Base-by-base conservation (phyloP, 2,888 invertebrate species). In the Apomyelois bistriatella region DNA sequence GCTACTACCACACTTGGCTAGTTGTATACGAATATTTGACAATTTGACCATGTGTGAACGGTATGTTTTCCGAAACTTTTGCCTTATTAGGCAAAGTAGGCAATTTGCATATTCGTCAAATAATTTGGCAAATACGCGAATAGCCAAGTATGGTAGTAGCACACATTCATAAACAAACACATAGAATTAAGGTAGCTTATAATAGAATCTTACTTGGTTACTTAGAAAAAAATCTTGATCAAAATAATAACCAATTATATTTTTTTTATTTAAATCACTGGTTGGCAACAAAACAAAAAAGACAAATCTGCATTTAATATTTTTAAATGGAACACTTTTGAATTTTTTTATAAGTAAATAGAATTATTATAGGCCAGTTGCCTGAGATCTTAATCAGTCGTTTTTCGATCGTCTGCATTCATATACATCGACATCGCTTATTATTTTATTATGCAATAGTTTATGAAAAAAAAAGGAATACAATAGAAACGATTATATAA, bases 351-450 rank as follows among this genome's bases (percentile, higher is more conserved):
- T 10, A 30, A 1, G 28, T 43, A 28, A 30, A 28, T 43, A 32
- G 30, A 43, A 55, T 60, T 58, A 58, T 37, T 48, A 58, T 74
- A 76, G 75, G 70, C 72, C 70, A 54, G 46, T 59, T 56, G 74
- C 74, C 76, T 60, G 81, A 81, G 81, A 81, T 81, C 81, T 67
- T 64, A 62, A 56, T 78, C 80, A 72, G 70, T 72, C 68, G 62
- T 54, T 58, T 22, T 60, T 48, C 51, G 46, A 55, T 48, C 41
- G 48, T 48, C 17, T 30, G 32, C 16, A 37, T 28, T 32, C 53
- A 35, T 22, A 35, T 22, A 12, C 32, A 41, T 43, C 12, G 32
- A 32, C 7, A 52, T 47, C 54, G 30, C 46, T 50, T 28, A 28
- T 28, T 35, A 15, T n/a, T n/a, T n/a, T n/a, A n/a, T 40, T 48